Percentiles rank a stretch among this genome's conserved stretches.
Conservation (phyloP, 2,113 vertebrate genomes). For the Bagarius yarrelli region DNA sequence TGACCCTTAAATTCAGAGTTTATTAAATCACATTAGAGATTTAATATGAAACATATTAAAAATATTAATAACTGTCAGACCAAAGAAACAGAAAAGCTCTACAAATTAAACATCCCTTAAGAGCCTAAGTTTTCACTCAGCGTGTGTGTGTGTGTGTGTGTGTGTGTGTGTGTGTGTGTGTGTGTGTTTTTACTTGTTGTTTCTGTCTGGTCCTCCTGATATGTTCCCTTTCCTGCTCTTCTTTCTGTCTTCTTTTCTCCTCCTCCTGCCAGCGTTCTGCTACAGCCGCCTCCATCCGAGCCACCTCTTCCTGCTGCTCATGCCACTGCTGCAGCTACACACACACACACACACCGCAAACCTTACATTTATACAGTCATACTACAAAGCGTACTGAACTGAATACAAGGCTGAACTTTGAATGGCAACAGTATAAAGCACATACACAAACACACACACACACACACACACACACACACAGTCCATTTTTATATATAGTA, state of each 20-base stretch:
- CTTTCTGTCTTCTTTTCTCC: constrained; percentile 73
- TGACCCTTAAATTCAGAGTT: background rate
- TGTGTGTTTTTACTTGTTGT: constrained; percentile 61
- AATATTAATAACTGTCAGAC: no score
- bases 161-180: constrained; percentile 21
- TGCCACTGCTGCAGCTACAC: constrained; percentile 83
- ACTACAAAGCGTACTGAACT: no score
- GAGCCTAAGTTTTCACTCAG: background rate
- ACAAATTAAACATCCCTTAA: background rate
- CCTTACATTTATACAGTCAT: no score
- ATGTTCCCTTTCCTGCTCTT: constrained; percentile 72
- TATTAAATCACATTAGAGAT: background rate
- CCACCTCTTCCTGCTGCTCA: constrained; percentile 81
- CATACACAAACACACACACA: background rate
- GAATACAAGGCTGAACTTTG: no score
- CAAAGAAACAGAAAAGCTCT: background rate
- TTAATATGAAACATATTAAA: background rate
- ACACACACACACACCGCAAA: constrained; percentile 37
- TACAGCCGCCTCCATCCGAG: constrained; percentile 79
- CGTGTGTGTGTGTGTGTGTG: background rate
- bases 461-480: background rate
- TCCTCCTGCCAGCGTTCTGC: constrained; percentile 76
- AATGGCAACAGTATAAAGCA: no score
- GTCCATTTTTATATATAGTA: no score
- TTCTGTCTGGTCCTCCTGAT: constrained; percentile 76